phyloP scores from a whole-genome alignment of 2,113 vertebrate genomes.

The Ramphastos sulfuratus region DNA sequence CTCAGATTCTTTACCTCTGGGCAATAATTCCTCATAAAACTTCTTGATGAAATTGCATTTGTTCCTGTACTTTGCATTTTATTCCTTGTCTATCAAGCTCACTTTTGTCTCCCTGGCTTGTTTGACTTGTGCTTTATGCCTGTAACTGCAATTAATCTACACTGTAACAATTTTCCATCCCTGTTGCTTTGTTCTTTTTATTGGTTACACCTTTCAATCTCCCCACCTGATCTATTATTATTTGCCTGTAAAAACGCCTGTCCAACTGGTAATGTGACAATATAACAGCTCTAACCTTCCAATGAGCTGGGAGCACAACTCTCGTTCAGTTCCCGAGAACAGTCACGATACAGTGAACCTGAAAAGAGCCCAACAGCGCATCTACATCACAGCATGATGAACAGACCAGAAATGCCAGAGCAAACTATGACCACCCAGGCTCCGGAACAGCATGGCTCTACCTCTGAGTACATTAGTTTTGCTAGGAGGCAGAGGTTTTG shows the following conservation, averaged over 20 bases:
- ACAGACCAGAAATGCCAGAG: background rate
- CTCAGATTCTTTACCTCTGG: conserved; percentile 29
- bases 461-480: background rate
- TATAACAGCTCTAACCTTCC: background rate
- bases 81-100: conserved; percentile 18
- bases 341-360: background rate
- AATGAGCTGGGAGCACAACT: background rate
- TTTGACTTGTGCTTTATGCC: background rate
- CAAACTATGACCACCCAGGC: accelerated
- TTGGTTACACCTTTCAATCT: conserved; percentile 2
- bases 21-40: conserved; percentile 54
- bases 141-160: background rate
- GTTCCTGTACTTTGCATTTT: conserved; percentile 34
- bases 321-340: background rate
- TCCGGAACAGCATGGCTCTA: background rate
- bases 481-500: background rate
- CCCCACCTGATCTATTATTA: background rate
- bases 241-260: background rate
- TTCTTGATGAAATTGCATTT: conserved; percentile 40
- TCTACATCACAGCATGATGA: background rate
- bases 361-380: background rate
- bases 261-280: background rate
- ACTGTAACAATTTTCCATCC: background rate
- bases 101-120: background rate
- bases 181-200: conserved; percentile 15